A percentile compares a stretch with the other conserved stretches of the same genome.
Evolutionary conservation across 53 echinoderm and acorn worm species (phyloP).

Genomic region (Crossaster papposus): DNA sequence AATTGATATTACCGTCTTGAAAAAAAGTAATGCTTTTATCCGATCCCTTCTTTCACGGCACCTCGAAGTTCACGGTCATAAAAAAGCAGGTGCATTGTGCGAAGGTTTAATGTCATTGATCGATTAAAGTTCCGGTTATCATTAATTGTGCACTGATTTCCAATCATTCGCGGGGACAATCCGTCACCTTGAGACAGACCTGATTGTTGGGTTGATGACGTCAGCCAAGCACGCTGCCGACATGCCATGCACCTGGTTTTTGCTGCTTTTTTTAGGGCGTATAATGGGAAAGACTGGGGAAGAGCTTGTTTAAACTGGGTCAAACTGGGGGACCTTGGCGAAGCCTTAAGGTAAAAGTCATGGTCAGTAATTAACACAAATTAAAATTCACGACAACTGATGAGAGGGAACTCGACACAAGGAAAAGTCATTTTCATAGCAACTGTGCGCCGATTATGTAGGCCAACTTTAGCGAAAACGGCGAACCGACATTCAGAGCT

Average conservation of each 20-base stretch:
- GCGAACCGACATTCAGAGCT: too few relatives aligned
- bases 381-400: too few relatives aligned
- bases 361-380: too few relatives aligned
- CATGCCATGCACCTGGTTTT: background rate
- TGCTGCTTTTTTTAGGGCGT: background rate
- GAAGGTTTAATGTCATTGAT: background rate
- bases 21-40: too few relatives aligned
- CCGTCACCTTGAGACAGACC: slow-evolving; percentile 23
- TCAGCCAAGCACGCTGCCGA: background rate
- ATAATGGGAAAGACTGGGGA: background rate
- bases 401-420: too few relatives aligned
- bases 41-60: background rate
- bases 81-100: slow-evolving; percentile 2
- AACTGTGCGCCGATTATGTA: too few relatives aligned
- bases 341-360: too few relatives aligned
- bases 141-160: slow-evolving; percentile 9
- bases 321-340: too few relatives aligned
- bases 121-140: slow-evolving; percentile 14
- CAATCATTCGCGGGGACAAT: slow-evolving; percentile 7
- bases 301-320: background rate
- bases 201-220: background rate
- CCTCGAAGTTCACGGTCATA: background rate
- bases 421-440: too few relatives aligned
- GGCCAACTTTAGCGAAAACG: too few relatives aligned
- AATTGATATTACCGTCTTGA: too few relatives aligned